Conservation (phyloP, 2,888 invertebrate genomes). For the Leptopilina myrica region DNA sequence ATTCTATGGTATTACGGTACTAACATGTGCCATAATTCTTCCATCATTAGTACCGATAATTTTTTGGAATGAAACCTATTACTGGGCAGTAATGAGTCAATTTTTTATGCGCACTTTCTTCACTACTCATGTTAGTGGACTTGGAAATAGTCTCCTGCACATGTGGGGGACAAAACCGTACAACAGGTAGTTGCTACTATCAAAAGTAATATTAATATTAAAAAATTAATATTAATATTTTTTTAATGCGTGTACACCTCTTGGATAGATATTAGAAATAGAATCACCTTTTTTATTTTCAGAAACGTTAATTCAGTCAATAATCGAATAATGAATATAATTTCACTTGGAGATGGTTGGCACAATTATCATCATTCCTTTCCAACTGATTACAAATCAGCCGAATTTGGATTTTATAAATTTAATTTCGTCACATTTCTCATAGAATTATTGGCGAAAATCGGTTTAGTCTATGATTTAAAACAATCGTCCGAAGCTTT, state of each 20-base stretch:
- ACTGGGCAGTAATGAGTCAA: background rate
- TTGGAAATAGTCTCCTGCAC: background rate
- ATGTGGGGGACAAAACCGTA: background rate
- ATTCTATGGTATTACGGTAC: background rate
- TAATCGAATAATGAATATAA: background rate
- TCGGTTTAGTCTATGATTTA: slow-evolving; percentile 77
- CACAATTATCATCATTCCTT: slow-evolving; percentile 3
- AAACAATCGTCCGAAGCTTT: slow-evolving; percentile 81
- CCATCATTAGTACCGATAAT: background rate
- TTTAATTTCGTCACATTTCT: background rate
- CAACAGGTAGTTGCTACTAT: background rate
- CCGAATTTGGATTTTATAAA: background rate
- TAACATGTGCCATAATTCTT: background rate
- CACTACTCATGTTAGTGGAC: background rate
- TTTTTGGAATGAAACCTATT: background rate
- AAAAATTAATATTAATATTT: too few species aligned
- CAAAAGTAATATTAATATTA: too few species aligned
- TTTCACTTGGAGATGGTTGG: background rate
- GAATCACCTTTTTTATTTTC: background rate
- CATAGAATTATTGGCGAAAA: slow-evolving; percentile 78
- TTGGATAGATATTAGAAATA: too few species aligned
- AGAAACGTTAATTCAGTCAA: background rate
- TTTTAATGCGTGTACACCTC: too few species aligned
- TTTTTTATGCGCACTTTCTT: background rate
- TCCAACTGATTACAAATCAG: background rate